A percentile compares a stretch with the other conserved stretches of the same genome.
These are phyloP conservation scores for Melieria crassipennis DNA, from an alignment of 2,888 invertebrate genomes.

Conservation along the genomic window DNA sequence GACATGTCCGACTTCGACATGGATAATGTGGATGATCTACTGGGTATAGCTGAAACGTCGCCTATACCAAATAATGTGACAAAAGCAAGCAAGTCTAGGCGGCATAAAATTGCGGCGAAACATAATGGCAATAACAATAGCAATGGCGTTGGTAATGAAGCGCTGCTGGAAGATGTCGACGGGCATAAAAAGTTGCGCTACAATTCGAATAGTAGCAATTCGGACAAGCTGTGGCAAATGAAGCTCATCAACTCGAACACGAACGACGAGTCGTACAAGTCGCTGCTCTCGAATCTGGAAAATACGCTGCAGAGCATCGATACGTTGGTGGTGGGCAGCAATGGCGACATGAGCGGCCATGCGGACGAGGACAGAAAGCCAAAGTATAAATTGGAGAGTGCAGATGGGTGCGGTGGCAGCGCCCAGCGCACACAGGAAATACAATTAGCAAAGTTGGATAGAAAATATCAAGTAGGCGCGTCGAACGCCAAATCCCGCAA, in stretches of 20 bases:
- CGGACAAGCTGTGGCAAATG: slow-evolving; percentile 58
- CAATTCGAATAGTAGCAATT: slow-evolving; percentile 50
- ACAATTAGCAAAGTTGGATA: slow-evolving; percentile 33
- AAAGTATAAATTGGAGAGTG: slow-evolving; percentile 47
- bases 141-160: slow-evolving; percentile 36
- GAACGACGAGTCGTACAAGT: slow-evolving; percentile 64
- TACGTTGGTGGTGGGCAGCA: slow-evolving; percentile 58
- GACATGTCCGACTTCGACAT: slow-evolving; percentile 64
- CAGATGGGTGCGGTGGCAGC: slow-evolving; percentile 36
- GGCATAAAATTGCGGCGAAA: slow-evolving; percentile 23
- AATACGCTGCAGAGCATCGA: slow-evolving; percentile 67
- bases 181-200: slow-evolving; percentile 44
- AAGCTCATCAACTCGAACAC: slow-evolving; percentile 54
- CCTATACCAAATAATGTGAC: slow-evolving; percentile 29
- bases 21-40: slow-evolving; percentile 64
- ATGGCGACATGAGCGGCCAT: slow-evolving; percentile 43
- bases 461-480: slow-evolving; percentile 5
- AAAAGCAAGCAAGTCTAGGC: slow-evolving; percentile 33
- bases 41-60: slow-evolving; percentile 51
- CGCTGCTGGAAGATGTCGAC: slow-evolving; percentile 30
- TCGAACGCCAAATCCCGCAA: slow-evolving; percentile 45
- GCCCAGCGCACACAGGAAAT: slow-evolving; percentile 46
- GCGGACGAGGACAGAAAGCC: slow-evolving; percentile 18
- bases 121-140: slow-evolving; percentile 35
- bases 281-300: slow-evolving; percentile 67